Base-by-base conservation (phyloP, 1,140 invertebrate genomes). In the Dreissena polymorpha region DNA sequence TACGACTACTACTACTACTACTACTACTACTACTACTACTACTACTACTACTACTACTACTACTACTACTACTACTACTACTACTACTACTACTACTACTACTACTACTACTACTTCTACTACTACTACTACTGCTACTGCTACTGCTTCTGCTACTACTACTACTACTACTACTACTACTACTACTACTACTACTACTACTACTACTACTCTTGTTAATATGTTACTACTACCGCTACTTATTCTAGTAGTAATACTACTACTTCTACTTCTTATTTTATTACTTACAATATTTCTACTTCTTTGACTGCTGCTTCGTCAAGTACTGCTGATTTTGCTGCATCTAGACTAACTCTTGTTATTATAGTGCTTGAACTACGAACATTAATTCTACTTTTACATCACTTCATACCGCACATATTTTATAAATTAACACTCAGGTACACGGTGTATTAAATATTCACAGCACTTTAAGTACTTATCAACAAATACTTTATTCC, bases 191-290 rank as follows among this genome's bases (percentile, higher is more conserved):
- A 18, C 68, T 29, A 21, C 68, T 70, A 18, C 68, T 70, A 70
- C 68, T 70, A 16, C 39, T 70, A 14, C 68, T 70, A 6, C 29
- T 29, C 7, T 27, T 70, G 21, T 10, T 67, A 67, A 2, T 39
- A 2, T 39, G 39, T 8, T 67, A 23, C 64, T 70, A 18, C 95
- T 88, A 95, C 63, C 60, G 65, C 21, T 60, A 60, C 27, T 79
- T 12, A 63, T 79, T 18, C 50, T 79, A 51, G 1, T 79, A 65
- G 23, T 74, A 53, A 14, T 82, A 57, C 79, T 74, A 64, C 70
- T 82, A 50, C 70, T 65, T 27, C 70, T 74, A 53, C 55, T 82
- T 12, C 57, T 74, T 63, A 51, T 82, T 12, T 53, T 82, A 65
- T 53, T 75, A 27, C 79, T 74, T 74, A 65, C 70, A 50, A 50